These are phyloP conservation scores for Halichoerus grypus DNA, from an alignment of 2,113 vertebrate species.

Conservation along the genomic window DNA sequence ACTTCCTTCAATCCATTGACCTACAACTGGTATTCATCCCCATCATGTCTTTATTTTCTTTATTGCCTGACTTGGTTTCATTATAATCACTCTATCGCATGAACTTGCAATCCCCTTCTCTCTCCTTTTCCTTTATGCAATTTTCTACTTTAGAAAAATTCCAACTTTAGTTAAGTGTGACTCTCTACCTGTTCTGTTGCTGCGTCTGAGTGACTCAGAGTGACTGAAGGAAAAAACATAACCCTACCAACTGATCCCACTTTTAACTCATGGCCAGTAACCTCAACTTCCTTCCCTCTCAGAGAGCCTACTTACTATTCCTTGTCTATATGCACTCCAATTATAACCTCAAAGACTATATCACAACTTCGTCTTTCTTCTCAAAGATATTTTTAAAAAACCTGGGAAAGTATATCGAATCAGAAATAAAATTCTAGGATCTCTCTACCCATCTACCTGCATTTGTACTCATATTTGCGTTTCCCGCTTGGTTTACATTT, in stretches of 20 bases:
- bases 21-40: not conserved
- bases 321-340: not conserved
- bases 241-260: accelerated
- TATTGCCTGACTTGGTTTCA: not conserved
- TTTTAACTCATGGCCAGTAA: not conserved
- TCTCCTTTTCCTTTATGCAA: not conserved
- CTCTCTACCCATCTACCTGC: not conserved
- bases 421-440: not conserved
- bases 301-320: not conserved
- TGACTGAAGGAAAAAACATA: not conserved
- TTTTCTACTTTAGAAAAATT: not conserved
- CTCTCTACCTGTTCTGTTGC: not conserved
- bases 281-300: not conserved
- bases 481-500: not conserved
- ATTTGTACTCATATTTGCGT: not conserved
- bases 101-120: not conserved
- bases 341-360: not conserved
- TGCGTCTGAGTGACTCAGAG: not conserved
- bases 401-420: not conserved
- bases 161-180: not conserved
- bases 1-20: not conserved
- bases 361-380: accelerated
- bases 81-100: not conserved
- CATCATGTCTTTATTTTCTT: not conserved
- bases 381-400: not conserved